Conservation (phyloP, 2,113 vertebrate genomes). For the Falcunculus frontatus region DNA sequence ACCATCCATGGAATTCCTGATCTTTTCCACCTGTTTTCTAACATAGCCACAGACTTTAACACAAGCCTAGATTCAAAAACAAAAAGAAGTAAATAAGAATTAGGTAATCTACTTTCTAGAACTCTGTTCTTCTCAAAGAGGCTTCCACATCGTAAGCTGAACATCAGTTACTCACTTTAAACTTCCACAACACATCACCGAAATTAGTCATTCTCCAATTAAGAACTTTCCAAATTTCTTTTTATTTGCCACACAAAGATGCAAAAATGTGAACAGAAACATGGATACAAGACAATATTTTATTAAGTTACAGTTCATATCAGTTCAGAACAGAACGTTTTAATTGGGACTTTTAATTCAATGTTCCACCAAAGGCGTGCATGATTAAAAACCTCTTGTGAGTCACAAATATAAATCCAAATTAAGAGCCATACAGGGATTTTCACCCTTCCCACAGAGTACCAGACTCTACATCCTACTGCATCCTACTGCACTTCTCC, state of each 20-base stretch:
- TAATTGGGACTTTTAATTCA: neutral
- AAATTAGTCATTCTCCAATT: neutral
- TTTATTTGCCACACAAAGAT: neutral
- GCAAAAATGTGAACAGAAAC: neutral
- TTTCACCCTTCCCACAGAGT: neutral
- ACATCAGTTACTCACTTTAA: neutral
- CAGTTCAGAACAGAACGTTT: neutral
- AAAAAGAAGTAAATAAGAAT: neutral
- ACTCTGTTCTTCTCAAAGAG: neutral
- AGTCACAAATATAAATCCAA: neutral
- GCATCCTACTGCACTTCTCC: neutral
- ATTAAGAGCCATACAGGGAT: neutral
- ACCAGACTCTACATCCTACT: neutral
- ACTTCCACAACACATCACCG: neutral
- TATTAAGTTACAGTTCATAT: neutral
- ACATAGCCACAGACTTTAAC: slow-evolving; percentile 94
- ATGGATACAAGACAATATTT: neutral
- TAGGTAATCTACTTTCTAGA: neutral
- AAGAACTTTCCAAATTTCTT: neutral
- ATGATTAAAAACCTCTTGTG: neutral
- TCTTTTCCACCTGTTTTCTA: slow-evolving; percentile 93
- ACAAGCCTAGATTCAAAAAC: slow-evolving; percentile 81
- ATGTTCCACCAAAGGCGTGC: neutral
- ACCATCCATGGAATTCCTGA: slow-evolving; percentile 95
- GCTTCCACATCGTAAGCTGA: neutral